Evolutionary conservation across 2,888 invertebrate species (phyloP).

Genomic region (Lasioglossum zephyrum): DNA sequence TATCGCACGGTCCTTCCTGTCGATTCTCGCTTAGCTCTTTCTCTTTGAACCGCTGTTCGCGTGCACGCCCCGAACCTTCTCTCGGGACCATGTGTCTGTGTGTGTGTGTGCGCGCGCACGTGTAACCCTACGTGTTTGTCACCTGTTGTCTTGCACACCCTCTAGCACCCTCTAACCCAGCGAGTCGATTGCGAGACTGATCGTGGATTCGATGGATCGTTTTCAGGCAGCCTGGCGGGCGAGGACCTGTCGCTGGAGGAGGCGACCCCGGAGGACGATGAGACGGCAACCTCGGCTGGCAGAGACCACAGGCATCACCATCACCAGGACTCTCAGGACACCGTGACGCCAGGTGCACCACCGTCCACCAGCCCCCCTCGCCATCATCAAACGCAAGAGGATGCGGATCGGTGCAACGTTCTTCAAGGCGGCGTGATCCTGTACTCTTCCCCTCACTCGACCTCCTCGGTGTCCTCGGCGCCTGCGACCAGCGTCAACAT

Average conservation of each 20-base stretch:
- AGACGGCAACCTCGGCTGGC: slow-evolving; percentile 77
- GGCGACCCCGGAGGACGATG: slow-evolving; percentile 85
- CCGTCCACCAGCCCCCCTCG: slow-evolving; percentile 77
- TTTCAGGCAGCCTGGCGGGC: slow-evolving; percentile 92
- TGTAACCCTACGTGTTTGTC: slow-evolving; percentile 14
- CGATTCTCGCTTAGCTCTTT: slow-evolving; percentile 45
- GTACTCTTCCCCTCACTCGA: slow-evolving; percentile 80
- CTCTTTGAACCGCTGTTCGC: not conserved
- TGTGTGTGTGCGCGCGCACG: not conserved
- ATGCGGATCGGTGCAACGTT: slow-evolving; percentile 80
- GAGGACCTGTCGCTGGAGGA: slow-evolving; percentile 91
- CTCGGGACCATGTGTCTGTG: not conserved
- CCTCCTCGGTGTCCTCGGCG: slow-evolving; percentile 73
- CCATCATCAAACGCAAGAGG: slow-evolving; percentile 79
- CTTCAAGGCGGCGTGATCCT: slow-evolving; percentile 82
- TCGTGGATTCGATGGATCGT: slow-evolving; percentile 72
- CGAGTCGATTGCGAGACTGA: slow-evolving; percentile 39
- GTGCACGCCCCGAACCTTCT: slow-evolving; percentile 21
- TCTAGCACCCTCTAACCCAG: not conserved
- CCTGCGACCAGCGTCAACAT: slow-evolving; percentile 84
- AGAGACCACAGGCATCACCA: slow-evolving; percentile 84
- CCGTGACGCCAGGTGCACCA: slow-evolving; percentile 65
- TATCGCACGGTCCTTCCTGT: slow-evolving; percentile 79
- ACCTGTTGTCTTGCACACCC: not conserved
- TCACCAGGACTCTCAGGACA: slow-evolving; percentile 78